Percentiles rank a stretch among this genome's conserved stretches.
phyloP scores from a whole-genome alignment of 2,113 vertebrate genomes.

The Genyomyrus donnyi region DNA sequence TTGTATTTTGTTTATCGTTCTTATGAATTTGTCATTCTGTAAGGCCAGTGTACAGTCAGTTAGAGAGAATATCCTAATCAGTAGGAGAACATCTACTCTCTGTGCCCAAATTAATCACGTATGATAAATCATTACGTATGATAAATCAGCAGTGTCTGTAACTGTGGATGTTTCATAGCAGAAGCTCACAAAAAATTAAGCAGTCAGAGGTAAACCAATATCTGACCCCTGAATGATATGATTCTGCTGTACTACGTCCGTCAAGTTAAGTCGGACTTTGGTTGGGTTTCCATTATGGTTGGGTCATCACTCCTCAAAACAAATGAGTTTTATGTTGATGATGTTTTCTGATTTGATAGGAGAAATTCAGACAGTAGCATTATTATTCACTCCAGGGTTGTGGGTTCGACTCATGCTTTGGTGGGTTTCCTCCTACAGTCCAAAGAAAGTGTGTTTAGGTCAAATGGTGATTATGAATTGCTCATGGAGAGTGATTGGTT shows the following conservation, averaged over 20 bases:
- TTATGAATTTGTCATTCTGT: neutral
- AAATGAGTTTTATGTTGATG: neutral
- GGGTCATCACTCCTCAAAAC: neutral
- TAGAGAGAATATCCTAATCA: neutral
- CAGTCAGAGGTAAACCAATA: neutral
- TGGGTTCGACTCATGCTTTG: neutral
- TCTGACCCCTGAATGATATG: neutral
- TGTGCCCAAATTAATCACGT: neutral
- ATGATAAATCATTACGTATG: neutral
- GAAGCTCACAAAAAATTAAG: neutral
- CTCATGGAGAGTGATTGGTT: too few relatives aligned
- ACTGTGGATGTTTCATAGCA: neutral
- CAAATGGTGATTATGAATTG: neutral
- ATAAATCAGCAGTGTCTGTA: neutral
- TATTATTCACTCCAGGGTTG: neutral
- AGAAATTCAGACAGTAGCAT: neutral
- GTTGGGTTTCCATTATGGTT: neutral
- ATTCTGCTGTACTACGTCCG: neutral
- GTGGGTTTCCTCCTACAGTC: neutral
- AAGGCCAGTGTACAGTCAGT: neutral
- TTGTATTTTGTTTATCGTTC: neutral
- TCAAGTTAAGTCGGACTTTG: neutral
- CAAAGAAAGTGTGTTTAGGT: neutral
- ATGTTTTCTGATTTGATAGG: neutral
- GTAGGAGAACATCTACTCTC: neutral